Evolutionary conservation across 2,113 vertebrate species (phyloP).

Genomic region (Erythrocercus mccallii): DNA sequence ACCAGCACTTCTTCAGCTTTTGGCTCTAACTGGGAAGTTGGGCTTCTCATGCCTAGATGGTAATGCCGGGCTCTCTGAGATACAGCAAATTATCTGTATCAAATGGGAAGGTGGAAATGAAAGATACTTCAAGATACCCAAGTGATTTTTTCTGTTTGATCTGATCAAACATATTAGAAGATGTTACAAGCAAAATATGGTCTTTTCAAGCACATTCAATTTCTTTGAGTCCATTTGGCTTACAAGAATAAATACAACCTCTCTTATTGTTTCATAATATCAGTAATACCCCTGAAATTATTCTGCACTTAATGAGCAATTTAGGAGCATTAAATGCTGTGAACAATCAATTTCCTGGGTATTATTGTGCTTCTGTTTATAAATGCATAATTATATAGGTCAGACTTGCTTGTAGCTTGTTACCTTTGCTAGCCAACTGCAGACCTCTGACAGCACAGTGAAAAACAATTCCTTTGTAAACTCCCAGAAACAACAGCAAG

Average conservation of each 20-base stretch:
- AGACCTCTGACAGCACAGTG: neutral
- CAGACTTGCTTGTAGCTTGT: neutral
- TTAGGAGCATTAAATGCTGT: constrained; percentile 62
- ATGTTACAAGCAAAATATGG: constrained; percentile 30
- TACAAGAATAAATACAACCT: constrained; percentile 69
- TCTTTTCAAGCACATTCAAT: constrained; percentile 60
- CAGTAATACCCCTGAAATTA: constrained; percentile 63
- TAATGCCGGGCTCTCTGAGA: neutral
- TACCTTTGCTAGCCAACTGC: constrained; percentile 38
- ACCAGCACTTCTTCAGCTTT: neutral
- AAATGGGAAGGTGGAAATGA: neutral
- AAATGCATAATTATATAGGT: constrained; percentile 70
- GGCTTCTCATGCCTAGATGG: neutral
- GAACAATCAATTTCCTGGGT: constrained; percentile 71
- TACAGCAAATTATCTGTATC: neutral
- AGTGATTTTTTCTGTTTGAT: neutral
- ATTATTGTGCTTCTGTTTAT: constrained; percentile 57
- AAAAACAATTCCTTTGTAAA: constrained; percentile 12
- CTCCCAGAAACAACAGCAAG: neutral
- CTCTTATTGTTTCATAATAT: constrained; percentile 60
- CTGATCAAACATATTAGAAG: constrained; percentile 28
- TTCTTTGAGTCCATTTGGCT: constrained; percentile 55
- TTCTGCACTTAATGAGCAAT: constrained; percentile 64
- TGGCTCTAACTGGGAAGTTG: neutral
- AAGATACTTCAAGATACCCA: neutral